Percentiles rank a stretch among this genome's conserved stretches.
These are phyloP conservation scores for Equus quagga DNA, from an alignment of 2,113 vertebrate species.

Conservation along the genomic window DNA sequence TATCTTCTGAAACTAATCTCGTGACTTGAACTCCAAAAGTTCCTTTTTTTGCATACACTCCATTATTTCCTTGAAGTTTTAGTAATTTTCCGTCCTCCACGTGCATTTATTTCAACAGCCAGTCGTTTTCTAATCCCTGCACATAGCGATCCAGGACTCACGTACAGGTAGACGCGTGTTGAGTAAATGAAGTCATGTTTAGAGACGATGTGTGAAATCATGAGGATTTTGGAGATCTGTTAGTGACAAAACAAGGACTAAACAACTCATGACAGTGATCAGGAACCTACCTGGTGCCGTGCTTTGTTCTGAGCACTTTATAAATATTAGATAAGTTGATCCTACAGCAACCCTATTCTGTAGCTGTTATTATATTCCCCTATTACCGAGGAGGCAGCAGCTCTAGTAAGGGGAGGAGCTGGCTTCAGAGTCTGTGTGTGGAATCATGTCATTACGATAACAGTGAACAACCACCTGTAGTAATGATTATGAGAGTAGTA, in stretches of 20 bases:
- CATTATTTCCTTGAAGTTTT: not conserved
- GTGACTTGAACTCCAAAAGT: not conserved
- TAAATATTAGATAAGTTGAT: not conserved
- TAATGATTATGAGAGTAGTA: accelerated
- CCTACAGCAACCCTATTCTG: accelerated
- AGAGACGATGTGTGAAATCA: not conserved
- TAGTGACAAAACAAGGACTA: not conserved
- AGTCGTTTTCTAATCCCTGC: not conserved
- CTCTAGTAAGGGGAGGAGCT: not conserved
- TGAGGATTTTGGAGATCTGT: not conserved
- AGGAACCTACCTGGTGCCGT: not conserved
- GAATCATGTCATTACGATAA: not conserved
- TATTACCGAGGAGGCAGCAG: not conserved
- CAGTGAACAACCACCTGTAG: not conserved
- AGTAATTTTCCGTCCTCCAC: not conserved
- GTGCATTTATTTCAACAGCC: not conserved
- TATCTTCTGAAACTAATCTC: not conserved
- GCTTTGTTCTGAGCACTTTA: not conserved
- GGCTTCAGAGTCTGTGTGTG: not conserved
- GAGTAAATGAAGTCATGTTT: not conserved
- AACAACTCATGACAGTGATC: not conserved
- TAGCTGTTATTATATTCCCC: not conserved
- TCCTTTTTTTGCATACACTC: not conserved
- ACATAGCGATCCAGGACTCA: not conserved
- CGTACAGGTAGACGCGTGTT: not conserved